Evolutionary conservation across 2,113 vertebrate genomes (phyloP).

Genomic region (Epinephelus lanceolatus): DNA sequence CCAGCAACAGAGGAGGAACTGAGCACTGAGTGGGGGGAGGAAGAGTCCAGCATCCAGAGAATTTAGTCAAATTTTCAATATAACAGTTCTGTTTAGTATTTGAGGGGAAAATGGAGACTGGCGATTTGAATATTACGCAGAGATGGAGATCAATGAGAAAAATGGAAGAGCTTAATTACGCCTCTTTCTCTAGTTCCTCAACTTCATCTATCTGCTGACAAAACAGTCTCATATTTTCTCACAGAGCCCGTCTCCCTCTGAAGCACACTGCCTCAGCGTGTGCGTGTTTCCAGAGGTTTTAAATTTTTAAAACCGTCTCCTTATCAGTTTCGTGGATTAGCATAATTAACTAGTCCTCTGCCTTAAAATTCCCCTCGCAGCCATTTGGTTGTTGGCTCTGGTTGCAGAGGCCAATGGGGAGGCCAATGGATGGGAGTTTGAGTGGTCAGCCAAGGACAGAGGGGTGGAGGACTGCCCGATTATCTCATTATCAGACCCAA

Average conservation of each 20-base stretch:
- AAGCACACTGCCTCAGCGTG: constrained; percentile 3
- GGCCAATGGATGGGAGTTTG: neutral
- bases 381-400: constrained; percentile 37
- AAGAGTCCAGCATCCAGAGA: constrained; percentile 39
- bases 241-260: constrained; percentile 29
- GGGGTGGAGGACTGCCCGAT: neutral
- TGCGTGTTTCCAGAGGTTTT: constrained; percentile 50
- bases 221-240: constrained; percentile 37
- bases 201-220: constrained; percentile 3
- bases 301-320: constrained; percentile 48
- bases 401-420: constrained; percentile 30
- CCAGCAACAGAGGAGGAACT: constrained; percentile 62
- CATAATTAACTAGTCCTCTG: constrained; percentile 73
- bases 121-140: neutral
- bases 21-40: constrained; percentile 46
- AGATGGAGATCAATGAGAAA: constrained; percentile 26
- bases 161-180: constrained; percentile 29
- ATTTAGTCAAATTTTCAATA: constrained; percentile 5
- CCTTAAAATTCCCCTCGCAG: constrained; percentile 51
- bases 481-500: constrained; percentile 54
- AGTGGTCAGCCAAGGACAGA: constrained; percentile 30
- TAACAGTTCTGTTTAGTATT: neutral
- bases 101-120: neutral
- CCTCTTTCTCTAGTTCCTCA: constrained; percentile 19
- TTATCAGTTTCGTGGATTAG: constrained; percentile 80